A percentile compares a stretch with the other conserved stretches of the same genome.
phyloP scores from a whole-genome alignment of 2,888 invertebrate genomes.

The Chloromyia formosa region DNA sequence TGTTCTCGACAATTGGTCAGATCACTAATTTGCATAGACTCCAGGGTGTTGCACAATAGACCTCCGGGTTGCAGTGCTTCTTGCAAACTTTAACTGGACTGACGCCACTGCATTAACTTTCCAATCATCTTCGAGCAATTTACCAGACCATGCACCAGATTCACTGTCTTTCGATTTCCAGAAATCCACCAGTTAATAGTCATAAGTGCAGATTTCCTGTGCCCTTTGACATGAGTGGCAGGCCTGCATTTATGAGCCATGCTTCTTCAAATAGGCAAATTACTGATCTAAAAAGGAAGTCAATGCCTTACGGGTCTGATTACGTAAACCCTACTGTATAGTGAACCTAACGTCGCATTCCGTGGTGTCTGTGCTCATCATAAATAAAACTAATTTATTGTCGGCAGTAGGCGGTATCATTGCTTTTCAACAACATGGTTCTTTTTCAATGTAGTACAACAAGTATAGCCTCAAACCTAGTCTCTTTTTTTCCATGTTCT shows the following conservation, averaged over 20 bases:
- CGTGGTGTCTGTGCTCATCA: neutral
- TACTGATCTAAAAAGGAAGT: conserved; percentile 28
- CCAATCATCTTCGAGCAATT: too few relatives aligned
- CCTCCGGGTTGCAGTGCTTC: too few relatives aligned
- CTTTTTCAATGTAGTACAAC: neutral
- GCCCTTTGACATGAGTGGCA: neutral
- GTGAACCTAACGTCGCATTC: neutral
- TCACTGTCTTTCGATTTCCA: too few relatives aligned
- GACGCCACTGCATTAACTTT: too few relatives aligned
- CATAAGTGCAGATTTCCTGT: conserved; percentile 43
- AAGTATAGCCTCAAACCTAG: neutral
- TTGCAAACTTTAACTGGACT: too few relatives aligned
- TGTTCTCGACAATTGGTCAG: too few relatives aligned
- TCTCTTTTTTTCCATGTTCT: neutral
- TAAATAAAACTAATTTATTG: neutral
- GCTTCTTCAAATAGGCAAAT: neutral
- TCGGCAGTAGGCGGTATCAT: conserved; percentile 13
- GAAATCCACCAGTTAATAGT: conserved; percentile 16
- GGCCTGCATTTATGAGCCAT: neutral
- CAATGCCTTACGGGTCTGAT: neutral
- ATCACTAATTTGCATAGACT: too few relatives aligned
- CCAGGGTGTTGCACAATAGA: too few relatives aligned
- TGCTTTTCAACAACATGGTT: neutral
- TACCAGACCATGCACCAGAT: too few relatives aligned
- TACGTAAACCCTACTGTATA: conserved; percentile 1